phyloP scores from a whole-genome alignment of 2,888 invertebrate genomes.

The Luperina testacea region DNA sequence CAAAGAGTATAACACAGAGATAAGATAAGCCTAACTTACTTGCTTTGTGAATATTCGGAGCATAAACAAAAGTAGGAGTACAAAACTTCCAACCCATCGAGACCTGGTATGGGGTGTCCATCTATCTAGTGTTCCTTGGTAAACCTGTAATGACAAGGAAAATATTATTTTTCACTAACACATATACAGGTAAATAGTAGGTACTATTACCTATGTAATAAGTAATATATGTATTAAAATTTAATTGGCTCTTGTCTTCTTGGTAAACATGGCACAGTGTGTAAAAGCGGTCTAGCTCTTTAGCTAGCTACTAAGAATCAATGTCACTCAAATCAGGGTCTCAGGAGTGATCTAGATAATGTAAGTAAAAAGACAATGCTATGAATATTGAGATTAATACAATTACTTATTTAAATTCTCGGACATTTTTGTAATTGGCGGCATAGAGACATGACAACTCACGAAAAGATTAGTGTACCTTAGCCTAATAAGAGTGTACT shows the following conservation, averaged over 20 bases:
- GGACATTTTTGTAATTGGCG: slow-evolving; percentile 48
- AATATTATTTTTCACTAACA: neutral
- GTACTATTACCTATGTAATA: neutral
- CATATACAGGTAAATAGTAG: neutral
- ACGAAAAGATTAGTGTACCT: slow-evolving; percentile 24
- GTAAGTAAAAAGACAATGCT: neutral
- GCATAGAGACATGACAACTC: slow-evolving; percentile 49
- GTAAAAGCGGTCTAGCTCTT: neutral
- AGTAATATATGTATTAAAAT: neutral
- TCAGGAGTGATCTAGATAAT: neutral
- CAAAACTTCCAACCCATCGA: slow-evolving; percentile 94
- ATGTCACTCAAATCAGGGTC: neutral
- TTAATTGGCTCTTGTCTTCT: neutral
- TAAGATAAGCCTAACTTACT: slow-evolving; percentile 87
- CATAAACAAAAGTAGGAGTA: slow-evolving; percentile 93
- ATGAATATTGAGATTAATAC: neutral
- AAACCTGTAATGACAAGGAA: slow-evolving; percentile 88
- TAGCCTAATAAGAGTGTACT: slow-evolving; percentile 21
- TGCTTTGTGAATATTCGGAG: slow-evolving; percentile 95
- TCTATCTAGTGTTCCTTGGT: slow-evolving; percentile 95
- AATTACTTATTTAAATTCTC: neutral
- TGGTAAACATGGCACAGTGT: neutral
- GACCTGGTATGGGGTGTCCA: slow-evolving; percentile 95
- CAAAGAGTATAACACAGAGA: slow-evolving; percentile 47
- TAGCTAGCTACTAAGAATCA: neutral